Evolutionary conservation across 2,113 vertebrate species (phyloP).

Genomic region (Acinonyx jubatus): DNA sequence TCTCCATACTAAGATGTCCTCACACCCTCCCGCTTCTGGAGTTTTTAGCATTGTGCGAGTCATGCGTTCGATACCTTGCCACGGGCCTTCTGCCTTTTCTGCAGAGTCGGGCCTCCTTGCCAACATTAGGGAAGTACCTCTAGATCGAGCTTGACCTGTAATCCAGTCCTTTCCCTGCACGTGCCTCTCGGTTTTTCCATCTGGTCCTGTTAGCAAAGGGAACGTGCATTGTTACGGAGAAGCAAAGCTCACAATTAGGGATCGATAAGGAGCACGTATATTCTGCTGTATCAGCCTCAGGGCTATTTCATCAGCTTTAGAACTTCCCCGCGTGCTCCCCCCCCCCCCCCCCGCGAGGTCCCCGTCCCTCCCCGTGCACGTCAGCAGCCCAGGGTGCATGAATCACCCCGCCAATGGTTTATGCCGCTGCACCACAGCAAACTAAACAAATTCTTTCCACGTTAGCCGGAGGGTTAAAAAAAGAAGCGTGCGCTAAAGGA

Average conservation of each 20-base stretch:
- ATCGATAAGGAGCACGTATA: neutral
- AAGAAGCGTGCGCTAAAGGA: slow-evolving; percentile 15
- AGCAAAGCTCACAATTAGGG: neutral
- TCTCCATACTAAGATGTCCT: neutral
- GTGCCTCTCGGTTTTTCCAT: too few relatives aligned
- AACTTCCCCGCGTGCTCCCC: neutral
- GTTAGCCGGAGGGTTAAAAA: slow-evolving; percentile 53
- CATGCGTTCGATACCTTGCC: fast-evolving
- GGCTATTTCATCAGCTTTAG: neutral
- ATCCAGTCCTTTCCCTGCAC: fast-evolving
- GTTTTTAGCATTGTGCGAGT: fast-evolving
- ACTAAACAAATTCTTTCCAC: slow-evolving; percentile 70
- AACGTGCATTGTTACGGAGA: neutral
- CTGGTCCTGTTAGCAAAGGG: neutral
- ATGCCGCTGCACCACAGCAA: slow-evolving; percentile 34
- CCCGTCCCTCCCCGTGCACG: neutral
- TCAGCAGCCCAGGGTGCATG: neutral
- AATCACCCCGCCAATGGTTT: slow-evolving; percentile 25
- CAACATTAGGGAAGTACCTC: neutral
- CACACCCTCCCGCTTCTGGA: neutral
- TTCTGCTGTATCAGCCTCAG: neutral
- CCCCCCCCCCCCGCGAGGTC: neutral
- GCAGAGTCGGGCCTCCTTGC: neutral
- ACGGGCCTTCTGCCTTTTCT: fast-evolving
- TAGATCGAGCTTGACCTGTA: fast-evolving